phyloP scores from a whole-genome alignment of 2,113 vertebrate genomes.

The Odocoileus virginianus region DNA sequence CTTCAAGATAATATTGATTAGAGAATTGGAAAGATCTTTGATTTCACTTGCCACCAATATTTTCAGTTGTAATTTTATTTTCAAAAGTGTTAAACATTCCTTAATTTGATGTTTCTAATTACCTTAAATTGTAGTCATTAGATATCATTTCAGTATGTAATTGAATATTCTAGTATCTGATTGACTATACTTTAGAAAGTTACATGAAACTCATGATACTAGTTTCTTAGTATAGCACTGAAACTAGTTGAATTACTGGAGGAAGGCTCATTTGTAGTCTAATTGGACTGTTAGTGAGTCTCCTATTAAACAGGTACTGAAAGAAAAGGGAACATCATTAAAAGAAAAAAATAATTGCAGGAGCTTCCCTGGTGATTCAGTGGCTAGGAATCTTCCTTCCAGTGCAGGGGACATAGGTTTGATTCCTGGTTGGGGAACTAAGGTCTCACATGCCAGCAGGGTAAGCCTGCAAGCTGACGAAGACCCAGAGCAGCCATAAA shows the following conservation, averaged over 20 bases:
- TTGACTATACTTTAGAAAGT: conserved; percentile 42
- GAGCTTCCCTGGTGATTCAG: not conserved
- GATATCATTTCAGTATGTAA: conserved; percentile 15
- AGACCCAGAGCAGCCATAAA: not conserved
- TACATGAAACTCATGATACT: not conserved
- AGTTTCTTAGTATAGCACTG: conserved; percentile 27
- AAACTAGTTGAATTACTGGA: conserved; percentile 38
- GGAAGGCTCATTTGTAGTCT: conserved; percentile 29
- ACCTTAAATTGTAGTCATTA: conserved; percentile 35
- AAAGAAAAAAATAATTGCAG: conserved; percentile 29
- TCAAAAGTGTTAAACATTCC: not conserved
- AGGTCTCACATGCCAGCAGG: not conserved
- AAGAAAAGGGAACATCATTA: conserved; percentile 18
- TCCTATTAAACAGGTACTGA: conserved; percentile 8
- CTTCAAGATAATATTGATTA: not conserved
- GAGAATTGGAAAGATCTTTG: conserved; percentile 17
- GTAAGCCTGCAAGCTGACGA: not conserved
- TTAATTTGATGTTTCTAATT: conserved; percentile 44
- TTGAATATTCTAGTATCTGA: not conserved
- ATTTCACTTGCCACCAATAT: conserved; percentile 23
- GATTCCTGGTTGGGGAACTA: not conserved
- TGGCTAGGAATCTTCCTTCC: not conserved
- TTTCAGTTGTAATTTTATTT: conserved; percentile 45
- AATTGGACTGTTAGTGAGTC: conserved; percentile 5
- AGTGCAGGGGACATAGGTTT: not conserved